These are phyloP conservation scores for Parascotia fuliginaria DNA, from an alignment of 2,888 invertebrate species.

Conservation along the genomic window DNA sequence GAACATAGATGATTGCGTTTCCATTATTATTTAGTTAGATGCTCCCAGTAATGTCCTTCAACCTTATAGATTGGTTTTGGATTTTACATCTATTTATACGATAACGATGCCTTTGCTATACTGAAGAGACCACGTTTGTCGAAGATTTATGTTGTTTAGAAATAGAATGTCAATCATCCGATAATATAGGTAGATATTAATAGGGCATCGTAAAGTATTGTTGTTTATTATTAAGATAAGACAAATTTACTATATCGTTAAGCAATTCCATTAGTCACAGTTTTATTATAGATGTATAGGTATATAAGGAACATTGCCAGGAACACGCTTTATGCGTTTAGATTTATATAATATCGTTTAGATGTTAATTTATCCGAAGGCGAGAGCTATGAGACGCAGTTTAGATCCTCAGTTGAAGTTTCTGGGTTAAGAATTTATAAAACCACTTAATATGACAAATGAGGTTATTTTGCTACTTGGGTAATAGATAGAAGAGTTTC, in stretches of 20 bases:
- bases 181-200: not conserved
- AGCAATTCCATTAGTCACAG: no score
- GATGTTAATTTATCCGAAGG: no score
- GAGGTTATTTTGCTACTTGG: slow-evolving; percentile 9
- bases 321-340: no score
- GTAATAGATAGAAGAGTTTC: slow-evolving; percentile 27
- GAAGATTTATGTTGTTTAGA: not conserved
- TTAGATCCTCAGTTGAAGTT: not conserved
- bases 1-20: not conserved
- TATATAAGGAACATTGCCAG: no score
- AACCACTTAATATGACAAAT: not conserved
- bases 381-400: no score
- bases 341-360: no score
- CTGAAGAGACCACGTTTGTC: not conserved
- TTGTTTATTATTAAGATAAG: not conserved
- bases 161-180: not conserved
- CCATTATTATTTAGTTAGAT: not conserved
- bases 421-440: no score
- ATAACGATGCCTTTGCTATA: no score
- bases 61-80: not conserved
- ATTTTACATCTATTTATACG: no score
- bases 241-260: no score
- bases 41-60: not conserved
- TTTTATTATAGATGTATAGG: no score
- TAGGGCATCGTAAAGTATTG: not conserved